Conservation (phyloP, 2,113 vertebrate species). For the Aix galericulata region DNA sequence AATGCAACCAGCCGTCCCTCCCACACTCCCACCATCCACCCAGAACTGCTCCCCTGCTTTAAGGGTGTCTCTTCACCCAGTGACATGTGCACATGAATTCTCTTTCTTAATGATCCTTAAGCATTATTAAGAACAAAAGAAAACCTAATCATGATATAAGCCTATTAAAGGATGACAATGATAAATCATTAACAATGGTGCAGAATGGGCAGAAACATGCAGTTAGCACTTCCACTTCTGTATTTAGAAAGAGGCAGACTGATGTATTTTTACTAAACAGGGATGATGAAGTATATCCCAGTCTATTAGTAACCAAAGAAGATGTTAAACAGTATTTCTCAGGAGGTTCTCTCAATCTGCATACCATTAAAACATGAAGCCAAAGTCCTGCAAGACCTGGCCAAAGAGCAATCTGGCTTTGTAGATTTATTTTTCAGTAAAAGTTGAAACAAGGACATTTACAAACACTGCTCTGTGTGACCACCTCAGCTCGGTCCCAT, state of each 20-base stretch:
- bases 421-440: neutral
- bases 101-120: constrained; percentile 49
- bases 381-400: neutral
- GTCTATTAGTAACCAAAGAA: constrained; percentile 25
- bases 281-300: neutral
- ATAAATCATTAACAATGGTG: constrained; percentile 50
- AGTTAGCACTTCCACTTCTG: constrained; percentile 14
- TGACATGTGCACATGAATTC: constrained; percentile 31
- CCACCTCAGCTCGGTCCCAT: neutral
- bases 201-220: constrained; percentile 36
- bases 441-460: neutral
- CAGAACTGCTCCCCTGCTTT: constrained; percentile 3
- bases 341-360: neutral
- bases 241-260: neutral
- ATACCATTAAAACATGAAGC: neutral
- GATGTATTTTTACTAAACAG: constrained; percentile 31
- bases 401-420: neutral
- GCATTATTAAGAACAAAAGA: constrained; percentile 60
- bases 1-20: constrained; percentile 17
- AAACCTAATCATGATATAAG: constrained; percentile 57
- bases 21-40: constrained; percentile 21
- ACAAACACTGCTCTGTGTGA: neutral
- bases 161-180: constrained; percentile 51
- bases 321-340: neutral
- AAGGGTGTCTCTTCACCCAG: constrained; percentile 1